A percentile compares a stretch with the other conserved stretches of the same genome.
These are phyloP conservation scores for Polydrusus tereticollis DNA, from an alignment of 2,888 invertebrate genomes.

Conservation along the genomic window DNA sequence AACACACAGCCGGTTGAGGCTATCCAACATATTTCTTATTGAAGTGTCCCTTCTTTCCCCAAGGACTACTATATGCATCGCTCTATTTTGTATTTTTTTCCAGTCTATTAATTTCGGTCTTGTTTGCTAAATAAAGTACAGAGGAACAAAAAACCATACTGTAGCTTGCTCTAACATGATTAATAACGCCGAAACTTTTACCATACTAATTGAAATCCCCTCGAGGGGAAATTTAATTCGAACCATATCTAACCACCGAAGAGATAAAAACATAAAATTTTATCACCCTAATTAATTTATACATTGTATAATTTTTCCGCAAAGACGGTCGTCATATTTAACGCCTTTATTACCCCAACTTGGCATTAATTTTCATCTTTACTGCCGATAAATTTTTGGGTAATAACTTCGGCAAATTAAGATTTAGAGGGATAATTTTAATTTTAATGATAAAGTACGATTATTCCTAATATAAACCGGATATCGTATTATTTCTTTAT, in stretches of 20 bases:
- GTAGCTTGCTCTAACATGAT: no score
- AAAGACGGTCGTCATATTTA: conserved; percentile 34
- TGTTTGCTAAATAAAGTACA: no score
- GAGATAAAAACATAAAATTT: conserved; percentile 39
- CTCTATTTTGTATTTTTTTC: no score
- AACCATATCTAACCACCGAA: conserved; percentile 3
- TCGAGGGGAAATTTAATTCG: conserved; percentile 1
- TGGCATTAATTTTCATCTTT: conserved; percentile 41
- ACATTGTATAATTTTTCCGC: conserved; percentile 39
- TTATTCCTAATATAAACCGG: background rate
- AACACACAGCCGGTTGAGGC: no score
- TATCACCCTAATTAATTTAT: conserved; percentile 40
- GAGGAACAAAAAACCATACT: no score
- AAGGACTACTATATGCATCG: no score
- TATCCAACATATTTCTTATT: no score
- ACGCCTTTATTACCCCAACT: conserved; percentile 33
- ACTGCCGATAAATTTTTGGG: conserved; percentile 36
- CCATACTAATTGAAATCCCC: no score
- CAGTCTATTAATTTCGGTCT: no score
- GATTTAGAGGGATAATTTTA: conserved; percentile 13
- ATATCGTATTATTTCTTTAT: no score
- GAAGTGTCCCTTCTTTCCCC: no score
- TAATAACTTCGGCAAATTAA: conserved; percentile 27
- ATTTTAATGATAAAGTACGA: conserved; percentile 9
- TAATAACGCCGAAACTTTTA: no score